Percentiles rank a stretch among this genome's conserved stretches.
phyloP scores from a whole-genome alignment of 2,797 vertebrate genomes.

The Galago senegalensis region DNA sequence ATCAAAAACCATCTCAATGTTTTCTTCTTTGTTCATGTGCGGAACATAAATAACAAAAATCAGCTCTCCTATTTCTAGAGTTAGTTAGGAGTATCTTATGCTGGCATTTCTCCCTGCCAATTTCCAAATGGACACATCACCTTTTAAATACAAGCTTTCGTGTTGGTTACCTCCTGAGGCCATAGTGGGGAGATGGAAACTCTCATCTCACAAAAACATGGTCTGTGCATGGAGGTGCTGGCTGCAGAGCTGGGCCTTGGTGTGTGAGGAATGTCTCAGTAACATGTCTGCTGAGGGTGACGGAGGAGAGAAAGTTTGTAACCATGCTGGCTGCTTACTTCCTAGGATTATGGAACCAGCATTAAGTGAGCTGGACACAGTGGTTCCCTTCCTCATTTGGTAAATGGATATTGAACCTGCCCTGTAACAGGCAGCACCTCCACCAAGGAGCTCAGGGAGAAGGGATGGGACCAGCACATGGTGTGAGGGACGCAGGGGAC shows the following conservation, averaged over 20 bases:
- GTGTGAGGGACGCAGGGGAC: not conserved
- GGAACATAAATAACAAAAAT: constrained; percentile 2
- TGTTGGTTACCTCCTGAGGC: not conserved
- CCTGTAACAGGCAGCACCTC: not conserved
- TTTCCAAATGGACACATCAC: not conserved
- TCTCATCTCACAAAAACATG: not conserved
- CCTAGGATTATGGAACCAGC: not conserved
- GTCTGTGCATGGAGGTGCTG: not conserved
- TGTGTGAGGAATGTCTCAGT: not conserved
- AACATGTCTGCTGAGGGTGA: not conserved
- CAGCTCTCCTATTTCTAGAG: not conserved
- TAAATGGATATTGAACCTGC: not conserved
- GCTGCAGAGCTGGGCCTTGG: not conserved
- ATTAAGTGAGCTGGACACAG: not conserved
- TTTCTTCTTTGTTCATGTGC: not conserved
- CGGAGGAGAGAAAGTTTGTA: not conserved
- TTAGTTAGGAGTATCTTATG: not conserved
- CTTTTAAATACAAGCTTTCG: not conserved
- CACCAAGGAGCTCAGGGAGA: not conserved
- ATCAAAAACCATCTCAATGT: not conserved
- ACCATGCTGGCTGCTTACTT: not conserved
- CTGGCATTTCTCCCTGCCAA: not conserved
- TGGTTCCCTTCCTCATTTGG: not conserved
- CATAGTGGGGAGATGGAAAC: not conserved
- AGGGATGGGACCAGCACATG: not conserved